Base-by-base conservation (phyloP, 2,113 vertebrate species). In the Columba janthina region DNA sequence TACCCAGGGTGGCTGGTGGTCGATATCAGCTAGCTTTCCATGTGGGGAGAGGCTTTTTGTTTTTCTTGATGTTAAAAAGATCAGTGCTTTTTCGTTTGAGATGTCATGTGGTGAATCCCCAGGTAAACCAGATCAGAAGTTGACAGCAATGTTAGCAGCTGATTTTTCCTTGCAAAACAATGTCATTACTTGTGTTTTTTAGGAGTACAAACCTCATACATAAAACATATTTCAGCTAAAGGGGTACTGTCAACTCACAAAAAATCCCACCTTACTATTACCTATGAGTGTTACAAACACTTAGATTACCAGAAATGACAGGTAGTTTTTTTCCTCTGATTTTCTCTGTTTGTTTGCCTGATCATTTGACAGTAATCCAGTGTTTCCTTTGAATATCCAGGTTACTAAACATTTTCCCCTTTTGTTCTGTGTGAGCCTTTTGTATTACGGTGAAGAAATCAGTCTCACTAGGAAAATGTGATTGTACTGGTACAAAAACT, bases 121-220 rank as follows among this genome's bases (percentile, higher is more conserved):
- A 62, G 62, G 57, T 90, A 88, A 88, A 87, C 42, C 42, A 32
- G 64, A 44, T 44, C 64, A 80, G 48, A 73, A 77, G 38, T 34
- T 73, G 53, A 24, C 78, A 90, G 42, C 58, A 73, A 48, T 46
- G 36, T 62, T 84, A 77, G 80, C 74, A 80, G 44, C 36, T 94
- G 88, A 50, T 80, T 80, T 94, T 87, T 64, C 53, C 31, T 72
- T 77, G 38, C 90, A 85, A 78, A 92, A 60, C 60, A 77, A 51
- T 77, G 65, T 48, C 74, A 77, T 88, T 90, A 34, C 26, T 64
- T 50, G n/a, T 77, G 44, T 9, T 81, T 93, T 88, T 69, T 54
- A 76, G 42, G 44, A 67, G 31, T 22, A 77, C 16, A 60, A 60
- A 77, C 40, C 40, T 76, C 46, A 73, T 46, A 28, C 38, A 77